Base-by-base conservation (phyloP, 2,113 vertebrate species). In the Atrichornis clamosus region DNA sequence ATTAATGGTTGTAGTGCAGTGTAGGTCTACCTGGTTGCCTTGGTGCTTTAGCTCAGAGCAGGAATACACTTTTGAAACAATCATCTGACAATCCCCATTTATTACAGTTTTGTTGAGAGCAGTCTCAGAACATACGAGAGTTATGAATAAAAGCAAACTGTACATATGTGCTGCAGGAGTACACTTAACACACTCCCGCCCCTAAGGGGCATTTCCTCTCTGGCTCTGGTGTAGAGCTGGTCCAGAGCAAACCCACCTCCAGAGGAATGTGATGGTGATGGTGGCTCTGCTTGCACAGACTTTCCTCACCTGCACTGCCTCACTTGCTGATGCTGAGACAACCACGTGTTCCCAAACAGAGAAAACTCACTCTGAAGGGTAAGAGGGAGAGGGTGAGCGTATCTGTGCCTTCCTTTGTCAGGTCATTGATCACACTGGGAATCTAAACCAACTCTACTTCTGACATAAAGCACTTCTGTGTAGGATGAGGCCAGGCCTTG, bases 91-190 rank as follows among this genome's bases (percentile, higher is more conserved):
- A 15, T 84, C 32, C 9, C 42, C 46, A 30, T 76, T 92, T 85
- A 62, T 73, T 85, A 77, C 0, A 0, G 35, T 26, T 92, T 70
- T 80, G 59, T 77, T 55, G n/a, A 80, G 59, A 69, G 50, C 58
- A 35, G 8, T 52, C 53, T 91, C 22, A 27, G 72, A 77, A 65
- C 33, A 30, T 22, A 20, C 24, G 15, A 47, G 35, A 59, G 35
- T 76, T 83, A 42, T 76, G 67, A 94, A 90, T 87, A 32, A 85
- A 93, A 69, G 35, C n/a, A 42, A 73, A 73, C 46, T 15, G 28
- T 59, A 44, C 19, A 1, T 42, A 3, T 15, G 5, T 17, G 24
- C 28, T 85, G 28, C 46, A 85, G 74, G 39, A 72, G 41, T 5
- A 15, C 69, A 24, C 35, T 53, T 13, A 33, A 27, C 6, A 3